A percentile compares a stretch with the other conserved stretches of the same genome.
These are phyloP conservation scores for Pseudobourletiella spinata DNA, from an alignment of 1,140 invertebrate genomes.

Conservation along the genomic window DNA sequence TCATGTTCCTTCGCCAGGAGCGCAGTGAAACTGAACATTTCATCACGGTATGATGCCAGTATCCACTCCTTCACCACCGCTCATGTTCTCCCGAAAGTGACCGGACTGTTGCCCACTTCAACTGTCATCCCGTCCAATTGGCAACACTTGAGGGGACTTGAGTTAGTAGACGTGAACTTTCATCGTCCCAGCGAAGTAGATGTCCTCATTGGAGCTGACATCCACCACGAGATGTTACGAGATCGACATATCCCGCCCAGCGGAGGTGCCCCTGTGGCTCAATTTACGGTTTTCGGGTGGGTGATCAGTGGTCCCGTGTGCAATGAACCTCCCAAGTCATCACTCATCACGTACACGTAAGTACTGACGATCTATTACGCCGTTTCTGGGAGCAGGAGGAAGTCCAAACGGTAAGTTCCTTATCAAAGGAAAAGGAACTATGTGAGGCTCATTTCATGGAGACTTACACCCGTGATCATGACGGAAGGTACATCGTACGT, in stretches of 20 bases:
- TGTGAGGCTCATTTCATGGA: constrained; percentile 35
- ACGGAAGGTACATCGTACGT: constrained; percentile 30
- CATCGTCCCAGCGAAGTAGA: neutral
- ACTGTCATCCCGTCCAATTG: no score
- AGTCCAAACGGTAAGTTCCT: neutral
- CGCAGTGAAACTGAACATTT: no score
- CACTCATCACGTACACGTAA: no score
- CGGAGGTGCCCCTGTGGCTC: neutral
- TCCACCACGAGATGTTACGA: neutral
- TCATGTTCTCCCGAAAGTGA: no score
- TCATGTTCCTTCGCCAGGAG: no score
- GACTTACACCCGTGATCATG: constrained; percentile 21
- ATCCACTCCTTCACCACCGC: no score
- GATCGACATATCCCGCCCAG: neutral
- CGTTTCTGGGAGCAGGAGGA: constrained; percentile 40
- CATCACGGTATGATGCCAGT: no score
- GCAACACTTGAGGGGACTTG: neutral
- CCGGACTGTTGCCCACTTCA: no score
- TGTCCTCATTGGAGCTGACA: constrained; percentile 9
- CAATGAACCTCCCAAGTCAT: constrained; percentile 7
- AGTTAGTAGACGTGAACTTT: constrained; percentile 1
- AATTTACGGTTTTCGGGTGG: constrained; percentile 10
- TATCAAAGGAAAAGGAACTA: constrained; percentile 17
- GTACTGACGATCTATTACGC: no score
- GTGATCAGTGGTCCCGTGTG: neutral